Conservation (phyloP, 35 echinoderm and acorn worm genomes). For the Lytechinus variegatus region DNA sequence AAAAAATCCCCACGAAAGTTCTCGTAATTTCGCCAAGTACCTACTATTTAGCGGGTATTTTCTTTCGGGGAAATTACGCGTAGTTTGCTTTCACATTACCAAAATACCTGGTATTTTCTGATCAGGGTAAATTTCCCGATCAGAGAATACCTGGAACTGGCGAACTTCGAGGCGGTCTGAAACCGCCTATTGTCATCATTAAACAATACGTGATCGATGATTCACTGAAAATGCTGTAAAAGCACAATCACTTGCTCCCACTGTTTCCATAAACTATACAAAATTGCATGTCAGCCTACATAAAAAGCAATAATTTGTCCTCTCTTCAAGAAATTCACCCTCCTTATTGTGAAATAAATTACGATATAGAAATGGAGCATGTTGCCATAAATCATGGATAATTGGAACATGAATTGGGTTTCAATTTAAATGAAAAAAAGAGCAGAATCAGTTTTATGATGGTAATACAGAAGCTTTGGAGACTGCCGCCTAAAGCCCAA, state of each 20-base stretch:
- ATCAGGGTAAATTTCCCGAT: too few species aligned
- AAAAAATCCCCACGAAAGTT: too few species aligned
- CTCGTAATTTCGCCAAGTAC: too few species aligned
- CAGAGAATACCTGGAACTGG: too few species aligned
- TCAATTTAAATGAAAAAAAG: not conserved
- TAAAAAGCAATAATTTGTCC: not conserved
- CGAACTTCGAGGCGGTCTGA: too few species aligned
- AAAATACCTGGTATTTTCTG: too few species aligned
- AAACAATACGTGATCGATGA: not conserved
- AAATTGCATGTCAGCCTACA: not conserved
- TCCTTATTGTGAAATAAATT: not conserved
- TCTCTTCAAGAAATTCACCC: not conserved
- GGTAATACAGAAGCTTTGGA: not conserved
- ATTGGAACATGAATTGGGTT: conserved; percentile 18
- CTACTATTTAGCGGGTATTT: too few species aligned
- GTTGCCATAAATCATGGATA: not conserved
- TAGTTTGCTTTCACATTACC: too few species aligned
- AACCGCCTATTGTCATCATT: too few species aligned
- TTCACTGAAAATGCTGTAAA: not conserved
- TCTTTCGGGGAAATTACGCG: too few species aligned
- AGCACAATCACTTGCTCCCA: not conserved
- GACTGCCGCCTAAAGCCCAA: not conserved
- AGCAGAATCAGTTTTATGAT: not conserved
- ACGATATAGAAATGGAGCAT: not conserved
- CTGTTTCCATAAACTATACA: not conserved